phyloP scores from a whole-genome alignment of 2,797 vertebrate genomes.

The Syngnathus acus region DNA sequence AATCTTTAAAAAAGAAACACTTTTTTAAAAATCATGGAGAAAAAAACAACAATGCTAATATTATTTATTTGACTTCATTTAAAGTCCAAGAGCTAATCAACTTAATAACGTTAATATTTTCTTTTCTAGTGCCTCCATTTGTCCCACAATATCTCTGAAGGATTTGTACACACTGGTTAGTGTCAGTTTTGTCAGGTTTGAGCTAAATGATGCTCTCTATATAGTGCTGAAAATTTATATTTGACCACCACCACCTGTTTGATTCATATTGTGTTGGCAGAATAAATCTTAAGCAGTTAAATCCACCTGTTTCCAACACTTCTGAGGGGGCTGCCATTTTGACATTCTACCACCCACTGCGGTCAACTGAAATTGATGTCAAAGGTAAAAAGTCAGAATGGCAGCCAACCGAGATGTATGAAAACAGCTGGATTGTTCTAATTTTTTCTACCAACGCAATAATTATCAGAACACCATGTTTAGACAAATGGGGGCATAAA shows the following conservation, averaged over 20 bases:
- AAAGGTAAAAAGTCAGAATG: too few relatives aligned
- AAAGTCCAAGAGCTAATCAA: conserved; percentile 8
- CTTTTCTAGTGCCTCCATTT: conserved; percentile 21
- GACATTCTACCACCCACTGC: too few relatives aligned
- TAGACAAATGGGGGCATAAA: too few relatives aligned
- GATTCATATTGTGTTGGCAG: neutral
- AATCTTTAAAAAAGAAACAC: too few relatives aligned
- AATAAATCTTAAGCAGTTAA: too few relatives aligned
- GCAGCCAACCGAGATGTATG: too few relatives aligned
- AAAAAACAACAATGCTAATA: conserved; percentile 30
- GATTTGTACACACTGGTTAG: neutral
- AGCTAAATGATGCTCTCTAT: neutral
- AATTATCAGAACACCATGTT: too few relatives aligned
- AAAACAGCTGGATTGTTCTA: too few relatives aligned
- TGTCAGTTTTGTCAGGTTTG: neutral
- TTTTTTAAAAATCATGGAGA: neutral
- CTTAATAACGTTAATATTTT: neutral
- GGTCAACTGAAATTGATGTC: too few relatives aligned
- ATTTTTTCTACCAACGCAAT: too few relatives aligned
- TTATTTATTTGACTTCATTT: conserved; percentile 24
- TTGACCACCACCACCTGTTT: neutral
- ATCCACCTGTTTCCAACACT: too few relatives aligned
- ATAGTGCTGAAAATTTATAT: neutral
- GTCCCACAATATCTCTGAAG: conserved; percentile 6
- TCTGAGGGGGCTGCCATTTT: too few relatives aligned